Conservation (phyloP, 1,140 invertebrate species). For the Caenorhabditis elegans region WBcel235 BX284606.5:11502501-11503000, state of each 20-base stretch:
- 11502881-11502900: neutral
- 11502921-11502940: neutral
- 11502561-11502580: neutral
- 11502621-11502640: neutral
- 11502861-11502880: neutral
- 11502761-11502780: neutral
- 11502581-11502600: too few species aligned
- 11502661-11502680: neutral
- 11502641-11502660: neutral
- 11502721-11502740: neutral
- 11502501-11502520: conserved; percentile 6
- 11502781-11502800: neutral
- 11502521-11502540: conserved; percentile 16
- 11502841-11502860: neutral
- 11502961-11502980: conserved; percentile 44
- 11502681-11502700: too few species aligned
- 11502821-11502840: neutral
- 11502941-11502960: conserved; percentile 29
- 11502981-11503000: conserved; percentile 39
- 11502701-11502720: conserved; percentile 8
- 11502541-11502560: neutral
- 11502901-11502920: conserved; percentile 7
- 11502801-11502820: neutral
- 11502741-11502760: neutral
- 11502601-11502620: too few species aligned